Conservation (phyloP, 35 echinoderm and acorn worm species). For the Anneissia japonica region DNA sequence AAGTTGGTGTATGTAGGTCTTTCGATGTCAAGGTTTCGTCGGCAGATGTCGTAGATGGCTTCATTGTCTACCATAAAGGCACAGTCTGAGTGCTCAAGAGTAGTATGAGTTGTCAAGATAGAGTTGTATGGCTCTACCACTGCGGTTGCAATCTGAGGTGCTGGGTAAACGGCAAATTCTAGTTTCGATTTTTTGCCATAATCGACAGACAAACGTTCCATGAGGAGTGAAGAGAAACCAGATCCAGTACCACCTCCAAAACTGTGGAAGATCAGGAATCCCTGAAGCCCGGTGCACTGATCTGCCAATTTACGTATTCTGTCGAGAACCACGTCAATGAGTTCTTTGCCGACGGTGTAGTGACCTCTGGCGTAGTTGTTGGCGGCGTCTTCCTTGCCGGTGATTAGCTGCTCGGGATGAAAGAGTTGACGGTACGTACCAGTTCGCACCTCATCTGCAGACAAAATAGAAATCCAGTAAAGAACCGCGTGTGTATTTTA, state of each 20-base stretch:
- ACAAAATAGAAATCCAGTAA: no score
- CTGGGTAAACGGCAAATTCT: conserved; percentile 9
- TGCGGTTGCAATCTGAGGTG: conserved; percentile 38
- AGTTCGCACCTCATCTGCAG: background rate
- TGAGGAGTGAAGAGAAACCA: conserved; percentile 12
- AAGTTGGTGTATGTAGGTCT: no score
- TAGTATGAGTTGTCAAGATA: no score
- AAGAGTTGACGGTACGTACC: background rate
- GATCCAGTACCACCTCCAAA: background rate
- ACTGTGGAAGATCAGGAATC: conserved; percentile 21
- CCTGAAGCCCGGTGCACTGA: conserved; percentile 62
- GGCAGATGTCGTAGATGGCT: no score
- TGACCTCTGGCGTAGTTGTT: conserved; percentile 16
- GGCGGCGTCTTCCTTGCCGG: conserved; percentile 4
- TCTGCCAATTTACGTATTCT: conserved; percentile 38
- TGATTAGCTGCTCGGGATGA: background rate
- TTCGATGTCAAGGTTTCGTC: no score
- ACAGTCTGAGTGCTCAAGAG: no score
- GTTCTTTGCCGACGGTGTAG: background rate
- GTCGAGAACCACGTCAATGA: background rate
- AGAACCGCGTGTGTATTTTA: no score
- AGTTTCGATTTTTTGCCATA: conserved; percentile 4
- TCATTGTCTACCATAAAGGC: no score
- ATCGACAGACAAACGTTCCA: conserved; percentile 41
- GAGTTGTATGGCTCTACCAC: no score